Percentiles rank a stretch among this genome's conserved stretches.
Conservation (phyloP, 2,113 vertebrate genomes). For the Nesogale talazaci region DNA sequence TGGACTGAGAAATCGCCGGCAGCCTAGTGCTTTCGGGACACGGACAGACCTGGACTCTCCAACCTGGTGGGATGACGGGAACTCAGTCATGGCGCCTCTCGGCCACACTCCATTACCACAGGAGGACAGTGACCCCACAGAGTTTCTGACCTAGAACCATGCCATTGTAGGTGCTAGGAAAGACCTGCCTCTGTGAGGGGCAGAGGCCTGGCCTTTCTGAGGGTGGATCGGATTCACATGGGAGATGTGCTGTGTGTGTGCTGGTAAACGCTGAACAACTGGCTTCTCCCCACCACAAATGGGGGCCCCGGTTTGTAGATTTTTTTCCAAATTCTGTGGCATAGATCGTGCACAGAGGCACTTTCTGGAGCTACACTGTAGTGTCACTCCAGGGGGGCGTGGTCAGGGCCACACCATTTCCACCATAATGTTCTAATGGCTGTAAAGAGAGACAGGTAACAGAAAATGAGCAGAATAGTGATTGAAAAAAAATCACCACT, state of each 20-base stretch:
- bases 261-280: not conserved
- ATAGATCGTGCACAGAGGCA: not conserved
- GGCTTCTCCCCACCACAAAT: not conserved
- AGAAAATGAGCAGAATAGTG: not conserved
- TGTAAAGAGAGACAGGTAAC: not conserved
- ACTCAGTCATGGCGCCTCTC: accelerated
- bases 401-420: not conserved
- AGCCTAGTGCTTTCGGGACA: not conserved
- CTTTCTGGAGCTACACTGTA: not conserved
- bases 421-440: accelerated
- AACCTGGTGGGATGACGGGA: not conserved
- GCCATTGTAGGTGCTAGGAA: not conserved
- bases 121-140: accelerated
- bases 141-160: not conserved
- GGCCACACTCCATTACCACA: too few relatives aligned
- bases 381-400: accelerated
- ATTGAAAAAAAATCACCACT: not conserved
- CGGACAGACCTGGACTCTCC: not conserved
- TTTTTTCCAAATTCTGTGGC: too few relatives aligned
- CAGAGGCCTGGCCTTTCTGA: not conserved
- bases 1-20: not conserved
- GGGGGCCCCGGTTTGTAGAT: not conserved
- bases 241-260: not conserved
- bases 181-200: not conserved
- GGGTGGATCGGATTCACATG: not conserved